Percentiles rank a stretch among this genome's conserved stretches.
Evolutionary conservation across 2,797 vertebrate genomes (phyloP).

Genomic region (Helostoma temminkii): DNA sequence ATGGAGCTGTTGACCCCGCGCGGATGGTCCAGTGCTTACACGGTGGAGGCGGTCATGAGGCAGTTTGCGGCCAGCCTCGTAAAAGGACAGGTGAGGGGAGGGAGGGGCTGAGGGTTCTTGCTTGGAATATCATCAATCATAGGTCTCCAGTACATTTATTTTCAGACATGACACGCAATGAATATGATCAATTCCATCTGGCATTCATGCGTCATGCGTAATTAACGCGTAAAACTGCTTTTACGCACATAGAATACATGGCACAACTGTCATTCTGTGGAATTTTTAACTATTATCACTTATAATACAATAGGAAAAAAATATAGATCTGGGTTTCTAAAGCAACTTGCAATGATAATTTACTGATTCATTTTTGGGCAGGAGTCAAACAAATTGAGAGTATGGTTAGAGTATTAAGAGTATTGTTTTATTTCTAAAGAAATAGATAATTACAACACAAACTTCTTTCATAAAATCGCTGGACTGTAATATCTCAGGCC

Average conservation of each 20-base stretch:
- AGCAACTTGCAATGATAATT: neutral
- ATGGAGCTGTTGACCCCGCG: conserved; percentile 99
- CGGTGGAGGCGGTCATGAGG: conserved; percentile 99
- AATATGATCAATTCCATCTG: conserved; percentile 3
- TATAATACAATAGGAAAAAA: neutral
- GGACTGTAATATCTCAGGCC: conserved; percentile 4
- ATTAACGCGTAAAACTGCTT: conserved; percentile 41
- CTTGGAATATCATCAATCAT: conserved; percentile 37
- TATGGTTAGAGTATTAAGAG: no score
- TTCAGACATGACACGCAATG: conserved; percentile 19
- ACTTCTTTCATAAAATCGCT: neutral
- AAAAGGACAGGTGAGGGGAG: conserved; percentile 96
- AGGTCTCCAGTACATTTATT: conserved; percentile 4
- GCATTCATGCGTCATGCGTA: conserved; percentile 45
- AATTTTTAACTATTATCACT: neutral
- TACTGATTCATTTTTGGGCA: conserved; percentile 1
- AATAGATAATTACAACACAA: neutral
- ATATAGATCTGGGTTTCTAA: neutral
- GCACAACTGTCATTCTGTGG: neutral
- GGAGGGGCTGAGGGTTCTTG: conserved; percentile 18
- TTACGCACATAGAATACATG: conserved; percentile 18
- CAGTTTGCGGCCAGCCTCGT: conserved; percentile 99
- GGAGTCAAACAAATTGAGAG: neutral
- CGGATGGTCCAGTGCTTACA: conserved; percentile 99
- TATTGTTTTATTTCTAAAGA: neutral